These are phyloP conservation scores for Sebastes matsubarae DNA, from an alignment of 2,797 vertebrate species.

Conservation along the genomic window DNA sequence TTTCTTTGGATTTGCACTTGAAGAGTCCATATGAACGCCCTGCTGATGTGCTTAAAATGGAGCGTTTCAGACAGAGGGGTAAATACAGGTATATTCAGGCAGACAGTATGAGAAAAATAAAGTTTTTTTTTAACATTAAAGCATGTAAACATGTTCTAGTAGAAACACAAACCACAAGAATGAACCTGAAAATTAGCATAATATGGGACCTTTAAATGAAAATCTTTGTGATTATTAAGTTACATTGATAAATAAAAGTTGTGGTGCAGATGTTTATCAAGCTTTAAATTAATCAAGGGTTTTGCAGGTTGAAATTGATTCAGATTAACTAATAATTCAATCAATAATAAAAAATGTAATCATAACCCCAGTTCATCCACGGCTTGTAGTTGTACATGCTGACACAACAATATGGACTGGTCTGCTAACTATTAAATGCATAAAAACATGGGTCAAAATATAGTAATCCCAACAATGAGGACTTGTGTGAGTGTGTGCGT, in stretches of 20 bases:
- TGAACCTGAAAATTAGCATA: no score
- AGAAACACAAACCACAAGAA: no score
- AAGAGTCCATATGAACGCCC: no score
- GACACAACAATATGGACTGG: background rate
- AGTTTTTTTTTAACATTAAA: rapidly evolving
- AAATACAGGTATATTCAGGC: rapidly evolving
- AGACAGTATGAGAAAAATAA: no score
- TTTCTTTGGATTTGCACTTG: background rate
- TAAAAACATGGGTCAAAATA: background rate
- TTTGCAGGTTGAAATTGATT: background rate
- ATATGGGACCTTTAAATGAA: no score
- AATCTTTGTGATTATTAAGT: background rate
- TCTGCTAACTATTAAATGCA: background rate
- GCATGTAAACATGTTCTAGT: no score
- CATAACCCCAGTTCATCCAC: rapidly evolving
- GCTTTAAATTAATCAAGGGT: rapidly evolving
- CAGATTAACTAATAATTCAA: background rate
- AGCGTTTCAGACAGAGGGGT: no score
- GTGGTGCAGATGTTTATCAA: no score
- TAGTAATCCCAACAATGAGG: background rate
- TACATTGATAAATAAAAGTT: no score
- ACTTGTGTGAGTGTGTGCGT: background rate
- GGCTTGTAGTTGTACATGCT: background rate
- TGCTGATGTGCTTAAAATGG: no score
- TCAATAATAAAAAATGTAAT: background rate